Evolutionary conservation across 2,113 vertebrate species (phyloP).

Genomic region (Spizaetus ornatus): DNA sequence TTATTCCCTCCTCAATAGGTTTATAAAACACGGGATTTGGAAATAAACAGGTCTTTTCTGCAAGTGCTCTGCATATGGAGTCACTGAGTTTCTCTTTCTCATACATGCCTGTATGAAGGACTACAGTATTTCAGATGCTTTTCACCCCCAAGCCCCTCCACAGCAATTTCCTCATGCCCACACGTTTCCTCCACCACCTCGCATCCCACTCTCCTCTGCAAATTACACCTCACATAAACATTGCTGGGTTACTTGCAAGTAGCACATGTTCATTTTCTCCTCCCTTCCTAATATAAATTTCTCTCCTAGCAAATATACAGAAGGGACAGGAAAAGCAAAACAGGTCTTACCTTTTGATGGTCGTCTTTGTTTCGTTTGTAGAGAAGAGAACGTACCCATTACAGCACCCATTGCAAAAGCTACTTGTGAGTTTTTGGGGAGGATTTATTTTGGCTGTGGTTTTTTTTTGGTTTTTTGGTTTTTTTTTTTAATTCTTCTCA

Average conservation of each 20-base stretch:
- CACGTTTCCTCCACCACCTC: background rate
- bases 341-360: slow-evolving; percentile 88
- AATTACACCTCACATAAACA: slow-evolving; percentile 30
- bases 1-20: background rate
- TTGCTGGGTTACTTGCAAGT: slow-evolving; percentile 18
- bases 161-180: background rate
- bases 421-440: slow-evolving; percentile 44
- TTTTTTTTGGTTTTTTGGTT: background rate
- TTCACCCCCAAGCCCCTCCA: background rate
- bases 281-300: background rate
- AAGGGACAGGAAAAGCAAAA: slow-evolving; percentile 39
- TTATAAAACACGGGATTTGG: background rate
- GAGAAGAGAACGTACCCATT: slow-evolving; percentile 94
- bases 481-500: background rate
- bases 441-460: slow-evolving; percentile 42
- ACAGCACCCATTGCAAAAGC: slow-evolving; percentile 89
- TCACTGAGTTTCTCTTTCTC: background rate
- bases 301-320: background rate
- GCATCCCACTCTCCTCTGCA: background rate
- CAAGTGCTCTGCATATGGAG: slow-evolving; percentile 9
- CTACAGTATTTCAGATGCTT: slow-evolving; percentile 17
- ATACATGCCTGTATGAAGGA: background rate
- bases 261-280: slow-evolving; percentile 30
- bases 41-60: slow-evolving; percentile 44
- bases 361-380: slow-evolving; percentile 93